Conservation (phyloP, 2,888 invertebrate genomes). For the Stenoptilia bipunctidactyla region DNA sequence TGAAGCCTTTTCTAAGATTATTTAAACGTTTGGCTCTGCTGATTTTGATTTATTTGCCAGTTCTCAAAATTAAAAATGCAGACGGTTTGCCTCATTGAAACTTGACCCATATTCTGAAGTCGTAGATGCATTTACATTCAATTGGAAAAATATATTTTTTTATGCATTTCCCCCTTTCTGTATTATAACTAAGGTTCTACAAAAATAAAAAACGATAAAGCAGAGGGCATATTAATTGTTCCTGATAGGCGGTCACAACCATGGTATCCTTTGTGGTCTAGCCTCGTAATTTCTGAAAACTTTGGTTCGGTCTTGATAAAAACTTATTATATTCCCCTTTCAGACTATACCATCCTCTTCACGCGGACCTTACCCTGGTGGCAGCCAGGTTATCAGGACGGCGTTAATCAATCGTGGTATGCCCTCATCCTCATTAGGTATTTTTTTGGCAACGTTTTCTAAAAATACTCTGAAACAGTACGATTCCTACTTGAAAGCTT, state of each 20-base stretch:
- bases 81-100: not conserved
- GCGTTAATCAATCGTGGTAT: slow-evolving; percentile 2
- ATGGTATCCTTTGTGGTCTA: not conserved
- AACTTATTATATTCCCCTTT: slow-evolving; percentile 6
- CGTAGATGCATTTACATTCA: not conserved
- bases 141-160: not conserved
- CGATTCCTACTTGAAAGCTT: no score
- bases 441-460: slow-evolving; percentile 5
- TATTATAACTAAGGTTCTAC: not conserved
- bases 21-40: not conserved
- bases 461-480: slow-evolving; percentile 2
- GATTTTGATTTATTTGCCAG: slow-evolving; percentile 1
- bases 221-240: not conserved
- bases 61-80: not conserved
- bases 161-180: slow-evolving; percentile 1
- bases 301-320: not conserved
- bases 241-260: not conserved
- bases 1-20: not conserved
- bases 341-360: slow-evolving; percentile 6
- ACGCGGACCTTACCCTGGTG: slow-evolving; percentile 7
- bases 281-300: not conserved
- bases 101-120: not conserved
- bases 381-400: slow-evolving; percentile 10
- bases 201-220: not conserved
- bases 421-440: slow-evolving; percentile 9